These are phyloP conservation scores for Andrena flavipes DNA, from an alignment of 2,888 invertebrate species.

Conservation along the genomic window DNA sequence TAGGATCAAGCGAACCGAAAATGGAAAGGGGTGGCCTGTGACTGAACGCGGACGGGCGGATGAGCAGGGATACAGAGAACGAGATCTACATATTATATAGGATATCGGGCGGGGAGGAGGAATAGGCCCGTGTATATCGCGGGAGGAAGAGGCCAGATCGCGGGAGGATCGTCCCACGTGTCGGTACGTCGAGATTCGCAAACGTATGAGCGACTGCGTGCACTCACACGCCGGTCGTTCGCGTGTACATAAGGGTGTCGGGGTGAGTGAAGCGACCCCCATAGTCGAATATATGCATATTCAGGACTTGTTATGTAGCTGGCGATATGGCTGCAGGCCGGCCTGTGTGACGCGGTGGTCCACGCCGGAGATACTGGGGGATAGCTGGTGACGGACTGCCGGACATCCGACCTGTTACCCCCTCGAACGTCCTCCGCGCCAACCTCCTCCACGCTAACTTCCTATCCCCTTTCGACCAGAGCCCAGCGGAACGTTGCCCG, in stretches of 20 bases:
- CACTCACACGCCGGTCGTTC: slow-evolving; percentile 10
- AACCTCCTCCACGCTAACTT: slow-evolving; percentile 22
- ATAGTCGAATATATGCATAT: slow-evolving; percentile 81
- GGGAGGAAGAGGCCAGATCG: slow-evolving; percentile 32
- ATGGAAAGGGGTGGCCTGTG: slow-evolving; percentile 27
- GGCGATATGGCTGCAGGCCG: slow-evolving; percentile 76
- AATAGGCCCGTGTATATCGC: neutral
- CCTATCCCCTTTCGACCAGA: slow-evolving; percentile 48
- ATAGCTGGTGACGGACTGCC: slow-evolving; percentile 83
- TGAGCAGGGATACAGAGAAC: slow-evolving; percentile 29
- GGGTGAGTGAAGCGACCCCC: slow-evolving; percentile 44
- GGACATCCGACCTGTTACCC: slow-evolving; percentile 84
- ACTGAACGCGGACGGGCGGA: slow-evolving; percentile 13
- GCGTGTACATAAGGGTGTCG: slow-evolving; percentile 36
- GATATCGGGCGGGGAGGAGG: neutral
- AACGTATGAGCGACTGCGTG: slow-evolving; percentile 44
- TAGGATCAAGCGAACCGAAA: slow-evolving; percentile 24
- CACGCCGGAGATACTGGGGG: slow-evolving; percentile 80
- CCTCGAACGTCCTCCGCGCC: slow-evolving; percentile 61
- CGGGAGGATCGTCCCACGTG: slow-evolving; percentile 24
- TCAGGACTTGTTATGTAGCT: slow-evolving; percentile 81
- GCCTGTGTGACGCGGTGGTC: slow-evolving; percentile 73
- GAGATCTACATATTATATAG: slow-evolving; percentile 52
- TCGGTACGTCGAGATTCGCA: slow-evolving; percentile 24
- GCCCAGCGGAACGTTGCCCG: slow-evolving; percentile 68